Base-by-base conservation (phyloP, 2,797 vertebrate species). In the Lycodopsis pacificus region DNA sequence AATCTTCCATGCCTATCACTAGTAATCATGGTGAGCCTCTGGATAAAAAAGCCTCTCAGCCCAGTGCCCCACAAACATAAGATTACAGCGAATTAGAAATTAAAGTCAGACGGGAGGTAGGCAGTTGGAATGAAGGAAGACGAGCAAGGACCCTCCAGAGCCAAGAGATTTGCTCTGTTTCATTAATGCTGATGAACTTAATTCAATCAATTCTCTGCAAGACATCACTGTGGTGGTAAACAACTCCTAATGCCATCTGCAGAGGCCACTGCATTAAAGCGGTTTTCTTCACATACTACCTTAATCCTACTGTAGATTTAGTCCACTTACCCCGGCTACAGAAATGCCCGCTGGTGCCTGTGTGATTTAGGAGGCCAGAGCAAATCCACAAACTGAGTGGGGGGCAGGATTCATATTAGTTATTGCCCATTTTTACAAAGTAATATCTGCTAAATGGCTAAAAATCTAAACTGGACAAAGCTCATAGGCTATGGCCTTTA, bases 101-200 rank as follows among this genome's bases (percentile, higher is more conserved):
- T 82, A 77, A 86, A 90, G 81, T 85, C 83, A 85, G 49, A 73
- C 61, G 57, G 40, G 27, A 80, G 51, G 53, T 62, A 64, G 49
- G 67, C 69, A 9, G 53, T 56, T 36, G 70, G 61, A 80, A 73
- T 71, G 72, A 80, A 75, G 48, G 30, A 65, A 77, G 83, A 81
- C 6, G 10, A 84, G 66, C 67, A 20, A 38, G 53, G 67, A 62
- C 57, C 67, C 56, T 83, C 40, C 73, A 53, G 75, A 82, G 83
- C 78, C 73, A 73, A 81, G 61, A 78, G 76, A 88, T 88, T 87
- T 81, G 73, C 71, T 73, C 70, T 5, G 67, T 86, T 90, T 91
- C 83, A 89, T 92, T 92, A 89, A 88, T 78, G 72, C 89, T 84
- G 88, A 94, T 80, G 70, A 89, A 89, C 81, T 88, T 91, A 84